Base-by-base conservation (phyloP, 1,140 invertebrate genomes). In the Cryptotermes secundus region DNA sequence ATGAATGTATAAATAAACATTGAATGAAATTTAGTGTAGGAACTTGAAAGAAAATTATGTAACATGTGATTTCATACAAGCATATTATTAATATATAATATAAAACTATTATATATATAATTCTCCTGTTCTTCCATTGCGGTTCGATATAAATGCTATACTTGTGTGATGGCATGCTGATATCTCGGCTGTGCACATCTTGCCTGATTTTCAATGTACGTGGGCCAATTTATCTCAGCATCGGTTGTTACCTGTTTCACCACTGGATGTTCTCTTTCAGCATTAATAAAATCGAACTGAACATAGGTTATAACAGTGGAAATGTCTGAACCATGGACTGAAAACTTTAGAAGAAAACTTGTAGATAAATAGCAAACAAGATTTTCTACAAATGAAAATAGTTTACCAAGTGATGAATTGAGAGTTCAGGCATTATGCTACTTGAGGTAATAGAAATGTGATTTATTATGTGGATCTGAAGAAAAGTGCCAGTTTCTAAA, bases 81-180 rank as follows among this genome's bases (percentile, higher is more conserved):
- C 81, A 84, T 84, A 85, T 84, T 84, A 81, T 84, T 84, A 84
- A 72, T 53, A 83, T 49, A 82, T 80, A 53, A 84, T 85, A 84
- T 82, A 85, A 84, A 82, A 38, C 59, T 81, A 79, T 59, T 59
- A 83, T 80, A 49, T 49, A 49, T 49, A 49, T 49, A 83, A 84
- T 80, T 86, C 84, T 86, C 85, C 82, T 86, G 85, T 86, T 86
- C 85, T 86, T 86, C 85, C 85, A 86, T 83, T 82, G 83, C 72
- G 83, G 85, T 38, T 86, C 83, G 81, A 84, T 86, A 81, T 80
- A 80, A 36, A 85, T 82, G 31, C 81, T 72, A 72, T 84, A 81
- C 65, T 83, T 42, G 85, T 85, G 85, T 85, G 85, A 45, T 53
- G 80, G 83, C 85, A 83, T 82, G 85, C 83, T 72, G 59, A 72